Percentiles rank a stretch among this genome's conserved stretches.
Conservation (phyloP, 2,797 vertebrate species). For the Leptoclinus maculatus region DNA sequence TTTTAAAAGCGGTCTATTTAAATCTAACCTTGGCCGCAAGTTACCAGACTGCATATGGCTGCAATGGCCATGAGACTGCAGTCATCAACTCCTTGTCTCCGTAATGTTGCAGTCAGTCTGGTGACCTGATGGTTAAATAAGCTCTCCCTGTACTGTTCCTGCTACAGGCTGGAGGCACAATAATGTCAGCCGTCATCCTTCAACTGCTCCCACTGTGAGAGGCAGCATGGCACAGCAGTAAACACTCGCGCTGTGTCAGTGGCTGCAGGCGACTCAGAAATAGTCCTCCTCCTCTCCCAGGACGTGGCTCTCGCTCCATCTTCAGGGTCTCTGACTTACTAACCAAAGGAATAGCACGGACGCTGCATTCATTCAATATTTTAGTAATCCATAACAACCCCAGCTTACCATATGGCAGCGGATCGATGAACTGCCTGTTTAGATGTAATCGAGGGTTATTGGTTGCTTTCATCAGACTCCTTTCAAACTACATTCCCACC, state of each 20-base stretch:
- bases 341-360: slow-evolving; percentile 62
- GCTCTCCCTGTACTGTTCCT: slow-evolving; percentile 71
- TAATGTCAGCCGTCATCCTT: slow-evolving; percentile 82
- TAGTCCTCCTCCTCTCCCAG: slow-evolving; percentile 76
- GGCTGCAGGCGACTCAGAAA: slow-evolving; percentile 82
- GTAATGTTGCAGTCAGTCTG: slow-evolving; percentile 65
- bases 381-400: slow-evolving; percentile 71
- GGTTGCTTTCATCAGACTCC: slow-evolving; percentile 47
- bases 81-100: slow-evolving; percentile 44
- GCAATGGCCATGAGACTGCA: slow-evolving; percentile 37
- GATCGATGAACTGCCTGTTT: slow-evolving; percentile 62
- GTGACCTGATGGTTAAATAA: slow-evolving; percentile 80
- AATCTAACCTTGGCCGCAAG: slow-evolving; percentile 27
- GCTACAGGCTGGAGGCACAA: slow-evolving; percentile 77
- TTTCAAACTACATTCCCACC: slow-evolving; percentile 28
- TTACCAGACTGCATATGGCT: slow-evolving; percentile 26
- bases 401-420: slow-evolving; percentile 68
- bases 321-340: slow-evolving; percentile 76
- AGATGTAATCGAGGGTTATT: slow-evolving; percentile 52
- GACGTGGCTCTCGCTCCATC: slow-evolving; percentile 70
- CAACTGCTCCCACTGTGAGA: slow-evolving; percentile 79
- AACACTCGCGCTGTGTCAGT: slow-evolving; percentile 82
- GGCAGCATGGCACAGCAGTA: slow-evolving; percentile 79
- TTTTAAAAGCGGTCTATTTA: slow-evolving; percentile 18
- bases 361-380: slow-evolving; percentile 71